phyloP scores from a whole-genome alignment of 2,888 invertebrate species.

The Prenolepis imparis region DNA sequence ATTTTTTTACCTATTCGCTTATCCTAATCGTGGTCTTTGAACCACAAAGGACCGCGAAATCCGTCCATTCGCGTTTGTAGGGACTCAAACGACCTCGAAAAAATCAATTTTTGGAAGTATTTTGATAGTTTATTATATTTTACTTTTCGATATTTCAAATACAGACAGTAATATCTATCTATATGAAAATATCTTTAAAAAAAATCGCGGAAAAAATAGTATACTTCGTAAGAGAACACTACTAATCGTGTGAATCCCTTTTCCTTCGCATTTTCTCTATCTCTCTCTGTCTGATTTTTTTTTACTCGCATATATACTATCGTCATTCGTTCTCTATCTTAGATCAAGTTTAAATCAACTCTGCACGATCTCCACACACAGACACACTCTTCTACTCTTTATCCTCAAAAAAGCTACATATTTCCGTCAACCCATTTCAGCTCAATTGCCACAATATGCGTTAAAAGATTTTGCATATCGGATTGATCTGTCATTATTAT shows the following conservation, averaged over 20 bases:
- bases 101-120: conserved; percentile 28
- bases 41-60: conserved; percentile 63
- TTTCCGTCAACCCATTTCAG: conserved; percentile 28
- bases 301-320: conserved; percentile 26
- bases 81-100: conserved; percentile 24
- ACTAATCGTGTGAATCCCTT: conserved; percentile 35
- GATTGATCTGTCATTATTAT: conserved; percentile 21
- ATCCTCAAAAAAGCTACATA: conserved; percentile 35
- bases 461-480: conserved; percentile 8
- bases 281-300: conserved; percentile 48
- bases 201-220: background rate
- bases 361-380: conserved; percentile 19
- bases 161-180: background rate
- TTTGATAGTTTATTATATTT: background rate
- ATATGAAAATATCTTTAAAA: background rate
- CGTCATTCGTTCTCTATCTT: conserved; percentile 20
- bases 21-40: conserved; percentile 64
- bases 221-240: background rate
- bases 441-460: background rate
- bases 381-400: conserved; percentile 28
- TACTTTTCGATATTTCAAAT: conserved; percentile 6
- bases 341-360: conserved; percentile 27
- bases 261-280: conserved; percentile 51
- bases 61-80: conserved; percentile 57
- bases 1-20: conserved; percentile 80